Base-by-base conservation (phyloP, 2,888 invertebrate genomes). In the Cataglyphis cursor region DNA sequence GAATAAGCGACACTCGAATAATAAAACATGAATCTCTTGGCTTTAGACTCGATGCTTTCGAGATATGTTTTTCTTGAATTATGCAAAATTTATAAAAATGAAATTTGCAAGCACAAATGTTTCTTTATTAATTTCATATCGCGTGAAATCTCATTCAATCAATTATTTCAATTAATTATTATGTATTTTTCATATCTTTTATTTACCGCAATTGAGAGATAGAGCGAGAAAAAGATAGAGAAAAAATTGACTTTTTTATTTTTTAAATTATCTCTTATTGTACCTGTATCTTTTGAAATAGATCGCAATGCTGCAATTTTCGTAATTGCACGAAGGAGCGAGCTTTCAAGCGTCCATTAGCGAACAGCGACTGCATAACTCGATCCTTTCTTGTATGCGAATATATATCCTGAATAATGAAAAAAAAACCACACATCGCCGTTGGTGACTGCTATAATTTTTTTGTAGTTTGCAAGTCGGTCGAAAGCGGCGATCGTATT, bases 1-100 rank as follows among this genome's bases (percentile, higher is more conserved):
- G 38, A 66, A 66, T 66, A 51, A 62, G 21, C 64, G 41, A 66
- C 38, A 38, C 66, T 66, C 15, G 38, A 76, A 76, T 76, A 76
- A 76, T 76, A 76, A 76, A 76, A 54, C 54, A 38, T 8, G 15
- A n/a, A 65, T 24, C 35, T n/a, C 8, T 48, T 38, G 18, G 66
- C 66, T 66, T 38, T 66, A 12, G 18, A 38, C 15, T 21, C 51
- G 38, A n/a, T 38, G 38, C 38, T 41, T 8, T 15, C 51, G 51
- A 51, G 18, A 48, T 48, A 48, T n/a, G 24, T 66, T 76, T 54
- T 12, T 48, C 24, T 51, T n/a, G 24, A 18, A 75, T 18, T 6
- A 38, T 8, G 35, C 12, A 15, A n/a, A 75, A 75, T 66, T 75
- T 41, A 66, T 38, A 51, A 75, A 12, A 1, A 8, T 12, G 35